phyloP scores from a whole-genome alignment of 2,888 invertebrate species.

The Strigamia maritima region DNA sequence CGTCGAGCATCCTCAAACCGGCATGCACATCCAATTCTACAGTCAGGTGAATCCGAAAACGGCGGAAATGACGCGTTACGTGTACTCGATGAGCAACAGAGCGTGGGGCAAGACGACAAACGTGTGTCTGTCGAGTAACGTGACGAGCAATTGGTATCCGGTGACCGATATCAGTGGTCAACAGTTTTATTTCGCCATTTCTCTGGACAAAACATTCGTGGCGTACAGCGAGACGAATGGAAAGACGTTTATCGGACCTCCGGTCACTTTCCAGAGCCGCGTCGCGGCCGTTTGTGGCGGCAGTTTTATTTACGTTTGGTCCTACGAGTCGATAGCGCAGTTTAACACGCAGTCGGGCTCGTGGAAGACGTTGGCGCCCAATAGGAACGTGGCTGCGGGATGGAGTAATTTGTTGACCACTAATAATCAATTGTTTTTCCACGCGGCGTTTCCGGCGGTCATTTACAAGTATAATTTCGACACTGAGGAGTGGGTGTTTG shows the following conservation, averaged over 20 bases:
- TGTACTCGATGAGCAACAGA: neutral
- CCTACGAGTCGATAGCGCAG: neutral
- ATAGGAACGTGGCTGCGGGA: neutral
- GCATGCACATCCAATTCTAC: neutral
- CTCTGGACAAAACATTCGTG: neutral
- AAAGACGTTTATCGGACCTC: neutral
- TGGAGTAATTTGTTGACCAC: neutral
- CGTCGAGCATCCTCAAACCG: neutral
- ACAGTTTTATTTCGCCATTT: neutral
- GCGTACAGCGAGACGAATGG: neutral
- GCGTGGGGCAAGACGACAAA: neutral
- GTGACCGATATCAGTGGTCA: neutral
- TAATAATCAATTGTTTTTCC: neutral
- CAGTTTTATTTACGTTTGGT: neutral
- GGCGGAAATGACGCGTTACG: neutral
- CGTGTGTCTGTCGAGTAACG: neutral
- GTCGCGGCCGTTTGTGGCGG: neutral
- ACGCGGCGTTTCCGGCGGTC: neutral
- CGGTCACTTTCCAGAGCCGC: neutral
- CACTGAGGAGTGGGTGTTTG: neutral
- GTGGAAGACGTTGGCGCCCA: neutral
- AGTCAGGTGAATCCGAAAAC: neutral
- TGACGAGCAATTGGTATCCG: conserved; percentile 11
- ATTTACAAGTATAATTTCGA: conserved; percentile 7
- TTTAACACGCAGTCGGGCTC: neutral